phyloP scores from a whole-genome alignment of 2,888 invertebrate genomes.

The Brachypterus glaber region DNA sequence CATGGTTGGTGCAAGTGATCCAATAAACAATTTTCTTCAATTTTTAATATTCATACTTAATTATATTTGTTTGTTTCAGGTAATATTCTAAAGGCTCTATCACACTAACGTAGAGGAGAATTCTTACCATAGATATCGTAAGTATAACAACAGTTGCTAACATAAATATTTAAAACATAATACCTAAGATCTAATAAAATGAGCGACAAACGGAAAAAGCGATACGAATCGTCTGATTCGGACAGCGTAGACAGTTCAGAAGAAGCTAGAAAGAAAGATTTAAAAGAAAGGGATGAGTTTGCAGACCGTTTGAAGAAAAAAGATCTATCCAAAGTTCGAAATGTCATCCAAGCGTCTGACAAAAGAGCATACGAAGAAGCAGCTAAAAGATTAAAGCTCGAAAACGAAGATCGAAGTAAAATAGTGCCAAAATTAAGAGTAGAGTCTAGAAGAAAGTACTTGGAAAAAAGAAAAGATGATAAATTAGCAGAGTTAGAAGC shows the following conservation, averaged over 20 bases:
- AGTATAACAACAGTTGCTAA: too few relatives aligned
- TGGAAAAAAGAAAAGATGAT: constrained; percentile 93
- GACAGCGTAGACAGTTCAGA: constrained; percentile 65
- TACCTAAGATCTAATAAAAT: constrained; percentile 14
- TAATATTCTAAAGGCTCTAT: too few relatives aligned
- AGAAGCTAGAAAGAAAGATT: constrained; percentile 68
- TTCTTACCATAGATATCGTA: too few relatives aligned
- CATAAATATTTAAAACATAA: too few relatives aligned
- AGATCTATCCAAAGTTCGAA: constrained; percentile 81
- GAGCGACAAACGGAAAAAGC: constrained; percentile 34
- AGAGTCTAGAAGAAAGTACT: constrained; percentile 86
- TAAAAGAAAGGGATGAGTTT: constrained; percentile 91
- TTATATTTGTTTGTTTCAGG: too few relatives aligned
- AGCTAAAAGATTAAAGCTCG: constrained; percentile 78
- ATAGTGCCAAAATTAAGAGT: constrained; percentile 80
- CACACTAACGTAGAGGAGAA: too few relatives aligned
- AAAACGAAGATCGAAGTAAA: constrained; percentile 76
- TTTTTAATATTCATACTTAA: too few relatives aligned
- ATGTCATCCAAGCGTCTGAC: constrained; percentile 59
- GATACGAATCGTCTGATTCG: constrained; percentile 48
- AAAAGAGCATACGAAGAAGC: constrained; percentile 77
- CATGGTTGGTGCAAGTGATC: too few relatives aligned
- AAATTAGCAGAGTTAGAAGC: constrained; percentile 92
- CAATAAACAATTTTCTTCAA: too few relatives aligned
- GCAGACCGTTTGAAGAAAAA: constrained; percentile 76